These are phyloP conservation scores for Nansenia antarctica DNA, from an alignment of 2,113 vertebrate species.

Conservation along the genomic window DNA sequence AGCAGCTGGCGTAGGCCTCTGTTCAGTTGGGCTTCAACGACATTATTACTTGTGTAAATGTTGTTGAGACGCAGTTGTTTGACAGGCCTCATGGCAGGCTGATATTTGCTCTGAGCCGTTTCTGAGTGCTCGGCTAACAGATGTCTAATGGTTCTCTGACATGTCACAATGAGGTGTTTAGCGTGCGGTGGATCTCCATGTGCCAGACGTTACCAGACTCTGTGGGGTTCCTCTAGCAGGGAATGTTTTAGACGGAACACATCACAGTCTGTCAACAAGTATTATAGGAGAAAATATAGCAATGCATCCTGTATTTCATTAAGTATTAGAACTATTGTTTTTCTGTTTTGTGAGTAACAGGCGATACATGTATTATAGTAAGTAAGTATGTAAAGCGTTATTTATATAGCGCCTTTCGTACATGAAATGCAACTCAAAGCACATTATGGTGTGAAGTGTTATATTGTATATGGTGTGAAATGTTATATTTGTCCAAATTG, in stretches of 20 bases:
- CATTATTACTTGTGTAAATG: constrained; percentile 33
- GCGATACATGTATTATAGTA: too few relatives aligned
- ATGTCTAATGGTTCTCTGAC: background rate
- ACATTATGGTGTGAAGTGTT: too few relatives aligned
- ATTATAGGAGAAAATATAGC: background rate
- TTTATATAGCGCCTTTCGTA: too few relatives aligned
- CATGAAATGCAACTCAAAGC: too few relatives aligned
- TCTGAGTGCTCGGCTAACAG: background rate
- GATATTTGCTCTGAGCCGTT: constrained; percentile 15
- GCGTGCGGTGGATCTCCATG: background rate
- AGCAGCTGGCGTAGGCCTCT: constrained; percentile 36
- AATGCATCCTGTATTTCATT: background rate
- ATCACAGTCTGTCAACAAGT: too few relatives aligned
- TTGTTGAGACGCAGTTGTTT: constrained; percentile 37
- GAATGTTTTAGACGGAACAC: too few relatives aligned
- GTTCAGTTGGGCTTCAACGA: constrained; percentile 20
- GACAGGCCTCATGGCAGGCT: constrained; percentile 15
- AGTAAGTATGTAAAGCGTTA: too few relatives aligned
- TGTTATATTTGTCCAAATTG: too few relatives aligned
- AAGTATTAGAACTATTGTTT: too few relatives aligned
- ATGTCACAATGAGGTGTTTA: background rate
- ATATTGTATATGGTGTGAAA: too few relatives aligned
- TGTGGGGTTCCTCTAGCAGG: background rate
- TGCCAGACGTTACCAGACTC: background rate
- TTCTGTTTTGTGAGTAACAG: too few relatives aligned